A percentile compares a stretch with the other conserved stretches of the same genome.
Evolutionary conservation across 2,113 vertebrate genomes (phyloP).

Genomic region (Triplophysa tibetana): DNA sequence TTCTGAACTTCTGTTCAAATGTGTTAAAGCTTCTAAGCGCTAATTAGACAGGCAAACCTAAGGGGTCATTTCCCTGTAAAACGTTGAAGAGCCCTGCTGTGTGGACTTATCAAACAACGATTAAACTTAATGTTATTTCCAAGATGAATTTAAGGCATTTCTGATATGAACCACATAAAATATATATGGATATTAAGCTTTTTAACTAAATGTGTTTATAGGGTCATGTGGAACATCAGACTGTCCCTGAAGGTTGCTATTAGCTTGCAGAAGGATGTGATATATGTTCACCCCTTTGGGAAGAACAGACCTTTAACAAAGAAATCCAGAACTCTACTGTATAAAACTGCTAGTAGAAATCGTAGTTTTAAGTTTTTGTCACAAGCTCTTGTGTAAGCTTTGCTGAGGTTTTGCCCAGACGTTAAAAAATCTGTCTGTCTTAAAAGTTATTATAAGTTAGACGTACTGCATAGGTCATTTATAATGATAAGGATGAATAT

Average conservation of each 20-base stretch:
- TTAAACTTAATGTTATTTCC: neutral
- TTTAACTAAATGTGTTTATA: neutral
- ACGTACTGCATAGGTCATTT: too few relatives aligned
- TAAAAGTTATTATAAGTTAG: too few relatives aligned
- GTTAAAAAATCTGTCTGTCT: too few relatives aligned
- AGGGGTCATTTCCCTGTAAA: too few relatives aligned
- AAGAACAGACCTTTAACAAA: conserved; percentile 42
- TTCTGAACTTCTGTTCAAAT: too few relatives aligned
- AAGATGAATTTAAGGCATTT: neutral
- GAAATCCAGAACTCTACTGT: neutral
- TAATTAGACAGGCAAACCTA: too few relatives aligned
- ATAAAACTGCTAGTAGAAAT: neutral
- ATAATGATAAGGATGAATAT: too few relatives aligned
- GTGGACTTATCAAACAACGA: neutral
- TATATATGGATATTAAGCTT: neutral
- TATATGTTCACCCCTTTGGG: conserved; percentile 11
- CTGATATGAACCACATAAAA: neutral
- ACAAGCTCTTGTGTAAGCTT: too few relatives aligned
- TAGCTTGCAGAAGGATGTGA: neutral
- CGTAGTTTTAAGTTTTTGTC: conserved; percentile 7
- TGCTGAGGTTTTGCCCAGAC: too few relatives aligned
- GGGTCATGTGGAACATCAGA: neutral
- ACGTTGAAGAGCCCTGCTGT: too few relatives aligned
- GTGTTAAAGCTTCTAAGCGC: too few relatives aligned
- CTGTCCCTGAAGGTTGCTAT: neutral